Base-by-base conservation (phyloP, 2,797 vertebrate genomes). In the Sebastes steindachneri region DNA sequence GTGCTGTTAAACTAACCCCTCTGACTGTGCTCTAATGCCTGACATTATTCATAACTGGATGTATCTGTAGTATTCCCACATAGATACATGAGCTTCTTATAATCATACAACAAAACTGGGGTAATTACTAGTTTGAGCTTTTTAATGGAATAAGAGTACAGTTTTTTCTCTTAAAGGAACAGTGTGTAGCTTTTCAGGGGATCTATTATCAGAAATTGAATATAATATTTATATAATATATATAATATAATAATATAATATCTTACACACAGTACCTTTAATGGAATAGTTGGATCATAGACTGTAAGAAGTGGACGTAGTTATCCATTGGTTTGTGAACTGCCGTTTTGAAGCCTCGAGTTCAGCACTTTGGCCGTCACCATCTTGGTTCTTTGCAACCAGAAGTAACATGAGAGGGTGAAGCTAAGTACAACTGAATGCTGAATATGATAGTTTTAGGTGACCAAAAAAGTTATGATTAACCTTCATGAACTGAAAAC, bases 1-100 rank as follows among this genome's bases (percentile, higher is more conserved):
- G 67, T 60, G 66, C 68, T 73, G 67, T 21, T 66, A 28, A 75
- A 67, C 28, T 35, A 73, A 78, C 51, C 51, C 35, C 59, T 63
- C 62, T 19, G 28, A 25, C 59, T 60, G n/a, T 14, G 33, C 19
- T 31, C 10, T 35, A 53, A 51, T 19, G 21, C 17, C 12, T 48
- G 29, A 21, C 55, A 26, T 79, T 62, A 51, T 69, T 71, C 33
- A 70, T 14, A 51, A 21, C 5, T 41, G 21, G 19, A 33, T 12
- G 53, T 37, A 63, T 74, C 53, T 69, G 25, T 35, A 41, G 48
- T 45, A 26, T 71, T 68, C 51, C 12, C n/a, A 55, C 19, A n/a
- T 9, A 35, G 17, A 51, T 28, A n/a, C 29, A 67, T 3, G 2
- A 54, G 28, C 14, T 45, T 45, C 41, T 45, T 45, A 45, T 45